Conservation (phyloP, 2,888 invertebrate genomes). For the Anthrax anthrax region DNA sequence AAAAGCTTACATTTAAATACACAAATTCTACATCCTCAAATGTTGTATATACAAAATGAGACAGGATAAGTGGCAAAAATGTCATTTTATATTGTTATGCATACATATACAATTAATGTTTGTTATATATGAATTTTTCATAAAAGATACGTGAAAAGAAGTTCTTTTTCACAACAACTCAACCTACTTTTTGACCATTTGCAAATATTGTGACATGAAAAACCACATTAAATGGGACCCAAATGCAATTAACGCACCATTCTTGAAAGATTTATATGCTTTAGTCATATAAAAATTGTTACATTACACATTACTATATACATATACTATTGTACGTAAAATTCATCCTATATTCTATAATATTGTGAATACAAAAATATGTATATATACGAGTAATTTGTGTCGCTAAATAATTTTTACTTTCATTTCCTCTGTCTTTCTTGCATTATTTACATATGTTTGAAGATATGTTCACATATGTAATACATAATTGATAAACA, state of each 20-base stretch:
- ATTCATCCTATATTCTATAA: too few species aligned
- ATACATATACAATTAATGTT: too few species aligned
- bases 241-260: slow-evolving; percentile 12
- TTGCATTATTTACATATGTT: neutral
- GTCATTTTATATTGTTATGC: neutral
- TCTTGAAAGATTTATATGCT: slow-evolving; percentile 12
- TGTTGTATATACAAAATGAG: too few species aligned
- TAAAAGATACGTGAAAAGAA: slow-evolving; percentile 2
- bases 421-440: slow-evolving; percentile 1
- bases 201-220: slow-evolving; percentile 11
- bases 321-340: too few species aligned
- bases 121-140: too few species aligned
- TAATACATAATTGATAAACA: neutral
- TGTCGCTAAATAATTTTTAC: slow-evolving; percentile 5
- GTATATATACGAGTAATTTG: neutral
- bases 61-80: neutral
- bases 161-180: slow-evolving; percentile 3
- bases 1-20: too few species aligned
- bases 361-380: too few species aligned
- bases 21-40: too few species aligned
- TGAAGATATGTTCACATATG: neutral
- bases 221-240: slow-evolving; percentile 9
- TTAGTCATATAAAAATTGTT: neutral
- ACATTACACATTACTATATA: too few species aligned
- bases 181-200: slow-evolving; percentile 3